These are phyloP conservation scores for Gambusia yucatana DNA, from an alignment of 2,797 vertebrate genomes.

Conservation along the genomic window DNA sequence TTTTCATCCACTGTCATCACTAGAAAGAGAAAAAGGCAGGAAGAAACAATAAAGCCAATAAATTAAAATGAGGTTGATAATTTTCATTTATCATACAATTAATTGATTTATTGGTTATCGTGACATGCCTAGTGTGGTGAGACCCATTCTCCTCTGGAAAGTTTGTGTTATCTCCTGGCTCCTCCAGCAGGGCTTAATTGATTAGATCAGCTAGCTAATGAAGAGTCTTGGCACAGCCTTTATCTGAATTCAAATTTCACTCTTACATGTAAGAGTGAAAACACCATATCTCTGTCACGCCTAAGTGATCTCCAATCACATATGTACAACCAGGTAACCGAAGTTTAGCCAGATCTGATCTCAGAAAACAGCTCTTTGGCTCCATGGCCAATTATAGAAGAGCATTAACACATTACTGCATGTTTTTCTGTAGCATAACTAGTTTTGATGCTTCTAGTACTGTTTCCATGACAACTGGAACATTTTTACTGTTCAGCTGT, in stretches of 20 bases:
- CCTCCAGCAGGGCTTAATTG: background rate
- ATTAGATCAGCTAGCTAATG: background rate
- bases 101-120: too few relatives aligned
- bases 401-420: background rate
- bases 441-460: conserved; percentile 10
- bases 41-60: too few relatives aligned
- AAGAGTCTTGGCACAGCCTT: background rate
- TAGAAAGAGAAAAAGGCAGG: too few relatives aligned
- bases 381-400: background rate
- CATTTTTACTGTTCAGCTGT: too few relatives aligned
- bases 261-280: background rate
- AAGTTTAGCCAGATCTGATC: background rate
- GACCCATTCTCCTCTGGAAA: background rate
- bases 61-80: too few relatives aligned
- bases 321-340: background rate
- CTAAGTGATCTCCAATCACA: background rate
- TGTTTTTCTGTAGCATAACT: conserved; percentile 2
- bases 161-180: background rate
- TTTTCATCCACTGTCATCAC: too few relatives aligned
- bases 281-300: background rate
- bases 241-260: background rate
- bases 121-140: background rate
- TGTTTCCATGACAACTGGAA: conserved; percentile 37
- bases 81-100: too few relatives aligned
- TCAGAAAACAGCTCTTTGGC: background rate